Conservation (phyloP, 2,113 vertebrate species). For the Silurus meridionalis region DNA sequence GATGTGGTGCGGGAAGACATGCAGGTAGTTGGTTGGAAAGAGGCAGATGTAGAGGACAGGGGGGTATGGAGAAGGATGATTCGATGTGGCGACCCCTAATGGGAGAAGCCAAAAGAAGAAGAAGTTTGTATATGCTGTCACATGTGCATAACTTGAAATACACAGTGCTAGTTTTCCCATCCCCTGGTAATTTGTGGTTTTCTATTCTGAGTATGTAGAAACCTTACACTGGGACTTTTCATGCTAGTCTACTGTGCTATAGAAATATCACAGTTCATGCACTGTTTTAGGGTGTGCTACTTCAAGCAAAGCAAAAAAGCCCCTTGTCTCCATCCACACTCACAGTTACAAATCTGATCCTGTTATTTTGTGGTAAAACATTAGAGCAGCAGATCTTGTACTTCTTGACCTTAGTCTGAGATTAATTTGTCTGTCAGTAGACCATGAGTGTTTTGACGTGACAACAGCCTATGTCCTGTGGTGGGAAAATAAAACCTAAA, state of each 20-base stretch:
- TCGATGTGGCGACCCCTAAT: no score
- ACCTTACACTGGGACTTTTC: neutral
- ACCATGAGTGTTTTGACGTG: constrained; percentile 71
- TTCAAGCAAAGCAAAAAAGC: constrained; percentile 37
- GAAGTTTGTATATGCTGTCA: neutral
- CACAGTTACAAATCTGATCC: constrained; percentile 56
- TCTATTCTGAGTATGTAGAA: neutral
- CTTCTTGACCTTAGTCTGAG: constrained; percentile 64
- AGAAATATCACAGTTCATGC: neutral
- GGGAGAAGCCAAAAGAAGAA: no score
- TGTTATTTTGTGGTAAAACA: constrained; percentile 56
- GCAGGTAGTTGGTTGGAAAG: no score
- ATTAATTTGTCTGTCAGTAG: constrained; percentile 69
- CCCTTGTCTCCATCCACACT: constrained; percentile 48
- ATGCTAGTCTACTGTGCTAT: neutral
- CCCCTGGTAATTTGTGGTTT: neutral
- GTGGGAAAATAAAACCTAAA: constrained; percentile 20
- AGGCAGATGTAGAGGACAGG: no score
- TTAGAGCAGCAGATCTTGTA: constrained; percentile 56
- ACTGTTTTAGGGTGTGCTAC: neutral
- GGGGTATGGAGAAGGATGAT: no score
- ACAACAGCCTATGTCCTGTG: constrained; percentile 61
- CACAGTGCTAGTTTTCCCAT: neutral
- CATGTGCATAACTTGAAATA: neutral
- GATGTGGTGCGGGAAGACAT: no score